These are phyloP conservation scores for Takifugu ocellatus DNA, from an alignment of 2,797 vertebrate species.

Conservation along the genomic window DNA sequence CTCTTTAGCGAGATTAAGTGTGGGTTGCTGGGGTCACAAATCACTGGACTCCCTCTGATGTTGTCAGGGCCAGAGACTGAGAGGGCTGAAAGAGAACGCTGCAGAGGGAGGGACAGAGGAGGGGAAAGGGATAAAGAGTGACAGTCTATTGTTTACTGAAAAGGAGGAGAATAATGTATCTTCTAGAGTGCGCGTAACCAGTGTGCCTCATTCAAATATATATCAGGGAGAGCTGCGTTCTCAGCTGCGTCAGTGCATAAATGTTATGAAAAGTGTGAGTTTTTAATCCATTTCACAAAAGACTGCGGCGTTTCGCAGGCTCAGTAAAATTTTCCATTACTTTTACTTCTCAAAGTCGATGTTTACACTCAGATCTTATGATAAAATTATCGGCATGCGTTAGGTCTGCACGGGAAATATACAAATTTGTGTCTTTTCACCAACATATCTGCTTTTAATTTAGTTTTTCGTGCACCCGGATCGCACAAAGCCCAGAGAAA, in stretches of 20 bases:
- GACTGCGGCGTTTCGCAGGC: too few species aligned
- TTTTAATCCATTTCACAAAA: too few species aligned
- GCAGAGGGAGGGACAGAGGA: constrained; percentile 66
- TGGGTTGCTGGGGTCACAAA: constrained; percentile 86
- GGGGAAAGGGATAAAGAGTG: constrained; percentile 70
- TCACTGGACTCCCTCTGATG: constrained; percentile 83
- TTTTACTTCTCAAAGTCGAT: too few species aligned
- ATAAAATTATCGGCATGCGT: constrained; percentile 3
- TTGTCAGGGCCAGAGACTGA: constrained; percentile 79
- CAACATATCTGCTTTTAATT: constrained; percentile 6
- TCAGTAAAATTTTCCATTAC: too few species aligned
- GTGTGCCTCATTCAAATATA: constrained; percentile 45
- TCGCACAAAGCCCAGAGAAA: constrained; percentile 25
- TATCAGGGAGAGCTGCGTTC: constrained; percentile 35
- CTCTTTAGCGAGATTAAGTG: constrained; percentile 85
- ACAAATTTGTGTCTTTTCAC: not conserved
- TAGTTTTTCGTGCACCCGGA: constrained; percentile 21
- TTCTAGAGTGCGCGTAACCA: constrained; percentile 59
- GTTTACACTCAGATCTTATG: too few species aligned
- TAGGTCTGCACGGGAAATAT: not conserved
- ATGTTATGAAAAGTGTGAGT: too few species aligned
- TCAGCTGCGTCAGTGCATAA: constrained; percentile 1
- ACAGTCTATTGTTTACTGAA: constrained; percentile 73
- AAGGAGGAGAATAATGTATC: constrained; percentile 71
- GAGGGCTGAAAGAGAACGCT: constrained; percentile 63